Evolutionary conservation across 2,797 vertebrate species (phyloP).

Genomic region (Mycteria americana): DNA sequence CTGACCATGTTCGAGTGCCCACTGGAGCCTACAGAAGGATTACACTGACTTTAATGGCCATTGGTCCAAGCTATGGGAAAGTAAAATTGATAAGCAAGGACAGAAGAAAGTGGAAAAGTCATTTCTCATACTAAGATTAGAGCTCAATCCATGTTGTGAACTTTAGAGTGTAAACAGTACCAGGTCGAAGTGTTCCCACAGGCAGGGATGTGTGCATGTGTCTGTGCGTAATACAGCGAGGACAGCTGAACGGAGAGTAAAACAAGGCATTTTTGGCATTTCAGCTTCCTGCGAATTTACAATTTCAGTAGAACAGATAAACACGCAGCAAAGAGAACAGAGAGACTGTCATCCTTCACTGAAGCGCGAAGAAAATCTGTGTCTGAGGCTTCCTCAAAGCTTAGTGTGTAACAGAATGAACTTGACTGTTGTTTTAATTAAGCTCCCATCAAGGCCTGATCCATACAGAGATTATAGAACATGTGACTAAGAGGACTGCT

Average conservation of each 20-base stretch:
- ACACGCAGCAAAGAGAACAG: not conserved
- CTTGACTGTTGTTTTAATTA: slow-evolving; percentile 31
- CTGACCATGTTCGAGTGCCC: not conserved
- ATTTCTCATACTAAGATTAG: not conserved
- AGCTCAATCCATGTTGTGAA: not conserved
- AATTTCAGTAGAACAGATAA: not conserved
- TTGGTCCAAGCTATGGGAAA: not conserved
- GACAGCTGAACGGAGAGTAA: not conserved
- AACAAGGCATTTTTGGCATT: not conserved
- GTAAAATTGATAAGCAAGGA: not conserved
- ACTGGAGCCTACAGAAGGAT: not conserved
- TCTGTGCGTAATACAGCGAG: not conserved
- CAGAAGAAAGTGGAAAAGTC: not conserved
- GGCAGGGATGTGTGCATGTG: not conserved
- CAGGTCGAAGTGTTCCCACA: not conserved
- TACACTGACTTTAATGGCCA: not conserved
- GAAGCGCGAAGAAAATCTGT: not conserved
- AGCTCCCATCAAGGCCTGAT: not conserved
- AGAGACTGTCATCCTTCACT: not conserved
- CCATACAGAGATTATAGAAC: not conserved
- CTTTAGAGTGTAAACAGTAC: not conserved
- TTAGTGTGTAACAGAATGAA: not conserved
- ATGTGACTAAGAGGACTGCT: not conserved
- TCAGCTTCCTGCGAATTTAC: not conserved
- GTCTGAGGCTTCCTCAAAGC: not conserved